These are phyloP conservation scores for Bombus picipes DNA, from an alignment of 1,140 invertebrate species.

Conservation along the genomic window DNA sequence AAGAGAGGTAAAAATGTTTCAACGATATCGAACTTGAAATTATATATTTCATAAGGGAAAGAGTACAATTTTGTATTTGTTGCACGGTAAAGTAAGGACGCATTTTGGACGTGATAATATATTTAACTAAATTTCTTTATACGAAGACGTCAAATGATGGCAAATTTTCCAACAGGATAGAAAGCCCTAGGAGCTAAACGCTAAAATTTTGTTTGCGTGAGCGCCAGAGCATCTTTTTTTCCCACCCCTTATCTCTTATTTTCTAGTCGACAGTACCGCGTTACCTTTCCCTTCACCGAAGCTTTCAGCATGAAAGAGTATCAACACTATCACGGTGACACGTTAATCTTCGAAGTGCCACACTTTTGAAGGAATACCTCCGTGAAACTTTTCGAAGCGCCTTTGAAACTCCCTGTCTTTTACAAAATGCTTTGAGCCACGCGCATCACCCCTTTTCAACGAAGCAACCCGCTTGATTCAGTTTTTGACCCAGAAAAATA, in stretches of 20 bases:
- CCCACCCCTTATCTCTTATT: conserved; percentile 34
- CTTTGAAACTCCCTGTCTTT: conserved; percentile 48
- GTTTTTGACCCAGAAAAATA: conserved; percentile 52
- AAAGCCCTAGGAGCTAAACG: background rate
- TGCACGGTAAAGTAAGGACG: background rate
- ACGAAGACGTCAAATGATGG: background rate
- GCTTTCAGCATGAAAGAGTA: conserved; percentile 44
- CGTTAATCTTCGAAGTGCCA: conserved; percentile 52
- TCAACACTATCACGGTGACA: conserved; percentile 54
- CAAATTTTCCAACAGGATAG: background rate
- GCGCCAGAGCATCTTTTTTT: background rate
- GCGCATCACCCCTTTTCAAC: conserved; percentile 48
- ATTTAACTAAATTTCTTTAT: background rate
- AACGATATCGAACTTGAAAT: background rate
- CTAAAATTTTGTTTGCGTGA: conserved; percentile 11
- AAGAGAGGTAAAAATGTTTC: background rate
- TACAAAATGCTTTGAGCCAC: conserved; percentile 46
- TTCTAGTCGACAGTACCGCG: conserved; percentile 31
- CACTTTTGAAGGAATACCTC: conserved; percentile 50
- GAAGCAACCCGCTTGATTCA: conserved; percentile 45
- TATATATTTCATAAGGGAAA: no score
- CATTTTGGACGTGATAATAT: background rate
- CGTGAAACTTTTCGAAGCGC: conserved; percentile 48
- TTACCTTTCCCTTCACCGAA: conserved; percentile 13
- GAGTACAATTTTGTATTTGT: background rate